phyloP scores from a whole-genome alignment of 2,113 vertebrate genomes.

The Cyprinus carpio region DNA sequence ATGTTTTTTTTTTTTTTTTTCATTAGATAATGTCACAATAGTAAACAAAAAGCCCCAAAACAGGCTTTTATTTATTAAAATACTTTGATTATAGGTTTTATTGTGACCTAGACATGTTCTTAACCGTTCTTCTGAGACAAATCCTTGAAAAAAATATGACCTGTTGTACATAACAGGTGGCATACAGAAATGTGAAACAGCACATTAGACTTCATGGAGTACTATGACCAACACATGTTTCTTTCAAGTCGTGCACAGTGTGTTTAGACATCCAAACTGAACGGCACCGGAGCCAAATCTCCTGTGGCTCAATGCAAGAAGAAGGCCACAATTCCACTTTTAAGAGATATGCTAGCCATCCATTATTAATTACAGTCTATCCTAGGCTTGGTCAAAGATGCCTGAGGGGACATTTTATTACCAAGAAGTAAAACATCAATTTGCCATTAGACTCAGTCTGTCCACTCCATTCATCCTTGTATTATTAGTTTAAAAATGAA shows the following conservation, averaged over 20 bases:
- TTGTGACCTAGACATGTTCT: background rate
- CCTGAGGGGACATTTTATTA: constrained; percentile 36
- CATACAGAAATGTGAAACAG: background rate
- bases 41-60: background rate
- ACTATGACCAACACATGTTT: background rate
- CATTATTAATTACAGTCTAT: constrained; percentile 63
- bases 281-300: background rate
- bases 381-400: constrained; percentile 51
- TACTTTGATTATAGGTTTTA: background rate
- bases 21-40: background rate
- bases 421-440: constrained; percentile 63
- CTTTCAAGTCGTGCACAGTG: background rate
- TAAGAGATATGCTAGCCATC: constrained; percentile 45
- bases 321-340: constrained; percentile 29
- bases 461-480: constrained; percentile 52
- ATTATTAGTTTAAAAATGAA: constrained; percentile 42
- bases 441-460: constrained; percentile 68
- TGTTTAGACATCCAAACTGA: background rate
- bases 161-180: background rate
- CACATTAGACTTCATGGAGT: background rate
- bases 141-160: background rate
- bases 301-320: background rate
- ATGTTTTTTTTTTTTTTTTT: background rate
- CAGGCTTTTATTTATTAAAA: background rate
- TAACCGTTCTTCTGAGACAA: background rate